A percentile compares a stretch with the other conserved stretches of the same genome.
These are phyloP conservation scores for Choloepus hoffmanni DNA, from an alignment of 2,113 vertebrate genomes.

Conservation along the genomic window DNA sequence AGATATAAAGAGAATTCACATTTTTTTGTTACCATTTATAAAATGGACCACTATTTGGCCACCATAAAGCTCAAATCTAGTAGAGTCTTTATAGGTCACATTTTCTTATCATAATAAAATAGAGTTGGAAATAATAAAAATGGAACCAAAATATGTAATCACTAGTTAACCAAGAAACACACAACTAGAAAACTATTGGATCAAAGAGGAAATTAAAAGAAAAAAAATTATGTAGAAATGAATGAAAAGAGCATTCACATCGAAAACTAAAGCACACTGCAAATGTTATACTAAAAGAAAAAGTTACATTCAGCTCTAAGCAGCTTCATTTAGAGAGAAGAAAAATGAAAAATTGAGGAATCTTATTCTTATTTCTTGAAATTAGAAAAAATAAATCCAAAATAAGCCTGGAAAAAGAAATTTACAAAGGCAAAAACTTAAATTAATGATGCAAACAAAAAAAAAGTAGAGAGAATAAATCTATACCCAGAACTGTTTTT, in stretches of 20 bases:
- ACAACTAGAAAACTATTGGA: background rate
- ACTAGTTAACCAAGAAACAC: background rate
- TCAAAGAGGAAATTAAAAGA: background rate
- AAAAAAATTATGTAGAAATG: background rate
- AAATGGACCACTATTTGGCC: background rate
- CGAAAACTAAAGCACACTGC: background rate
- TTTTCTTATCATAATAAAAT: background rate
- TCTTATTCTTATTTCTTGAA: background rate
- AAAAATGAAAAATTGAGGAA: background rate
- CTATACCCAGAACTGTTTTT: background rate
- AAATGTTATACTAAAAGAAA: background rate
- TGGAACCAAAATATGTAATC: background rate
- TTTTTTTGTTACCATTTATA: constrained; percentile 21
- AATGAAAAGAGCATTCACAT: background rate
- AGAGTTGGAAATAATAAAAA: background rate
- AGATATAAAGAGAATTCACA: background rate
- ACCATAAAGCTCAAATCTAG: background rate
- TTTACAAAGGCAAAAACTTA: background rate
- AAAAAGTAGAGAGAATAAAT: background rate
- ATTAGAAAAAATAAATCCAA: background rate
- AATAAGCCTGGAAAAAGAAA: background rate
- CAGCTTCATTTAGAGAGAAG: background rate
- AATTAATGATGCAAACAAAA: background rate
- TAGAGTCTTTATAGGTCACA: background rate
- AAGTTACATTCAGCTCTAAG: background rate